Evolutionary conservation across 2,888 invertebrate genomes (phyloP).

Genomic region (Acrobasis suavella): DNA sequence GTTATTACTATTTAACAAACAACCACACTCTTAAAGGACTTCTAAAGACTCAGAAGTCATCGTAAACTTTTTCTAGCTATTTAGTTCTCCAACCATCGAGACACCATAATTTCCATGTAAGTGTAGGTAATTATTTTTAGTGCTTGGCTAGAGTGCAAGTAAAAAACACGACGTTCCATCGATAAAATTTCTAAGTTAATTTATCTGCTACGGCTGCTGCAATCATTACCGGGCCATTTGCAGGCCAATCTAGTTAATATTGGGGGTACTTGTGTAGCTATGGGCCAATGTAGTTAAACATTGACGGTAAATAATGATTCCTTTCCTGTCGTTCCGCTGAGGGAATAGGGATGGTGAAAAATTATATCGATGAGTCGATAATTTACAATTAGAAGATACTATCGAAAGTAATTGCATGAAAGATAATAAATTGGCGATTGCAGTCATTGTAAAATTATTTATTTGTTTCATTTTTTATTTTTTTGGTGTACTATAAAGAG

Average conservation of each 20-base stretch:
- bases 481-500: too few relatives aligned
- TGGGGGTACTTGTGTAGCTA: conserved; percentile 1
- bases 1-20: too few relatives aligned
- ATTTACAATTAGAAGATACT: not conserved
- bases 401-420: too few relatives aligned
- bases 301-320: conserved; percentile 78
- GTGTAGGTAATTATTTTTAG: not conserved
- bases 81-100: too few relatives aligned
- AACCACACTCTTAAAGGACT: too few relatives aligned
- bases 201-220: conserved; percentile 38
- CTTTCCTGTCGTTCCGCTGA: conserved; percentile 57
- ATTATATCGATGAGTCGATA: conserved; percentile 5
- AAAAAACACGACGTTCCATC: conserved; percentile 9
- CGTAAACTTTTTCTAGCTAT: too few relatives aligned
- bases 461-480: too few relatives aligned
- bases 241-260: conserved; percentile 60
- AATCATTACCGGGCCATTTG: conserved; percentile 77
- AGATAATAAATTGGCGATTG: too few relatives aligned
- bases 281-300: conserved; percentile 41
- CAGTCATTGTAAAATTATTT: too few relatives aligned
- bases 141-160: not conserved
- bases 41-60: too few relatives aligned
- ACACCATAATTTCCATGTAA: too few relatives aligned
- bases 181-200: conserved; percentile 22
- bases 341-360: conserved; percentile 21